Conservation (phyloP, 2,888 invertebrate species). For the Xestia ashworthii region DNA sequence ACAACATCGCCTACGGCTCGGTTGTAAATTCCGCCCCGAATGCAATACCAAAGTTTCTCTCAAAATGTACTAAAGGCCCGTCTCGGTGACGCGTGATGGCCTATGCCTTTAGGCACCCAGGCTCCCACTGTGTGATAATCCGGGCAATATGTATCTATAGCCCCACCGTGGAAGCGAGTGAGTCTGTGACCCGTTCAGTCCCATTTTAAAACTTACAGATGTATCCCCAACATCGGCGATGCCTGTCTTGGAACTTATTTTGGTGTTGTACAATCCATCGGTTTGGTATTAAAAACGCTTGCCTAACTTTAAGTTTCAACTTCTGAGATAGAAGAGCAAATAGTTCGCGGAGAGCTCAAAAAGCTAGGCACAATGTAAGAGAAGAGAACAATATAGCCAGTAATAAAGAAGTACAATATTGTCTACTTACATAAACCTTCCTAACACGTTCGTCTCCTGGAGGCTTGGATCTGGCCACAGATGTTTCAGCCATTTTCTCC, state of each 20-base stretch:
- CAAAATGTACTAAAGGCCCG: neutral
- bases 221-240: neutral
- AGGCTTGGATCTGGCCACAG: conserved; percentile 68
- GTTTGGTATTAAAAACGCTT: neutral
- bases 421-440: conserved; percentile 79
- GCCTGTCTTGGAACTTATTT: too few species aligned
- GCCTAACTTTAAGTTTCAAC: neutral
- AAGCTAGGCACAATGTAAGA: too few species aligned
- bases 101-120: neutral
- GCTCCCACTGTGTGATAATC: neutral
- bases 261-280: neutral
- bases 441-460: conserved; percentile 72
- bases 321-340: neutral
- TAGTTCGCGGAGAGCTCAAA: too few species aligned
- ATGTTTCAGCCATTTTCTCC: conserved; percentile 76
- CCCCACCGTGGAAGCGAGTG: too few species aligned
- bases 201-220: neutral
- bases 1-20: too few species aligned
- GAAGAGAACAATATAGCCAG: neutral
- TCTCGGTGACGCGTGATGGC: neutral
- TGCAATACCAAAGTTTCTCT: too few species aligned
- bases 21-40: too few species aligned
- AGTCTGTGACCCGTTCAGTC: neutral
- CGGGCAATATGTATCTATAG: neutral
- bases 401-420: neutral